These are phyloP conservation scores for Drosophila kanapiae DNA, from an alignment of 1,140 invertebrate species.

Conservation along the genomic window DNA sequence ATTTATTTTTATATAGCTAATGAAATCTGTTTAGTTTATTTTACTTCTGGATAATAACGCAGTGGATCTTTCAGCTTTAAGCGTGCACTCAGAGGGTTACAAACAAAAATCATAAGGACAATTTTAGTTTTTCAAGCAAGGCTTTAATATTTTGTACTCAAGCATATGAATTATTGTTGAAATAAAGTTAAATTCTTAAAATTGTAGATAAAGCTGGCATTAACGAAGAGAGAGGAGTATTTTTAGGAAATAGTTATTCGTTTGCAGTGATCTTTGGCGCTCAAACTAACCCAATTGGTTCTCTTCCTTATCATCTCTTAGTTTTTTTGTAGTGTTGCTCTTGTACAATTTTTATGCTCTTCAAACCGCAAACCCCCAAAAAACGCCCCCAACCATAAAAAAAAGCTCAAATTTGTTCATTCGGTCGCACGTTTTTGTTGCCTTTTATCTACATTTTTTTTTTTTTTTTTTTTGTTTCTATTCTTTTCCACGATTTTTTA, in stretches of 20 bases:
- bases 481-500: slow-evolving; percentile 23
- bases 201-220: background rate
- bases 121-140: no score
- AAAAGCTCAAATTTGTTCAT: slow-evolving; percentile 26
- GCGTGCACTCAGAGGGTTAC: no score
- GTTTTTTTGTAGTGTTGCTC: slow-evolving; percentile 9
- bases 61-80: no score
- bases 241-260: background rate
- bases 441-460: background rate
- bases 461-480: slow-evolving; percentile 1
- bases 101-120: no score
- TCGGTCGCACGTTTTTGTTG: slow-evolving; percentile 12
- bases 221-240: no score
- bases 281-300: background rate
- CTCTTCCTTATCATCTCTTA: slow-evolving; percentile 21
- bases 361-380: slow-evolving; percentile 7
- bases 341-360: slow-evolving; percentile 16
- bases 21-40: no score
- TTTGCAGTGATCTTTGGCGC: background rate
- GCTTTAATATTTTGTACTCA: no score
- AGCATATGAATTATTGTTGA: no score
- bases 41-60: no score
- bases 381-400: slow-evolving; percentile 7
- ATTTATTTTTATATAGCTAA: no score
- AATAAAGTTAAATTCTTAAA: background rate